These are phyloP conservation scores for Chrysemys picta DNA, from an alignment of 2,113 vertebrate genomes.

Conservation along the genomic window DNA sequence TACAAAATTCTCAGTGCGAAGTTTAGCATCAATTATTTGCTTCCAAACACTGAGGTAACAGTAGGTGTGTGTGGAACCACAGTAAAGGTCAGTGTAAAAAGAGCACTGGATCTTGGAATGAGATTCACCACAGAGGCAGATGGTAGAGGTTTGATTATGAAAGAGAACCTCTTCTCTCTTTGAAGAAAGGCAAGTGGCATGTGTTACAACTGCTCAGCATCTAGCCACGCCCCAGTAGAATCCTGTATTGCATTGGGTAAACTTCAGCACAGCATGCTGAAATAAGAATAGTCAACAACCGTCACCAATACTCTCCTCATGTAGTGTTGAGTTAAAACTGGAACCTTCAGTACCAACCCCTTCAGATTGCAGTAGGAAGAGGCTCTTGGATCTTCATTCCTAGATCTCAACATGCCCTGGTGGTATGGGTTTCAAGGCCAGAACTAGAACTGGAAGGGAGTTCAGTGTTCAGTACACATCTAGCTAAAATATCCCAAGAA, in stretches of 20 bases:
- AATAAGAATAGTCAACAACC: neutral
- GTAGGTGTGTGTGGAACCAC: neutral
- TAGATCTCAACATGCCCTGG: neutral
- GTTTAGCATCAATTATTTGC: neutral
- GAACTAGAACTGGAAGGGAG: neutral
- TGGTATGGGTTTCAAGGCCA: neutral
- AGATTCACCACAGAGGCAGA: neutral
- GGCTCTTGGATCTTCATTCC: neutral
- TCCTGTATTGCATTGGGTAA: neutral
- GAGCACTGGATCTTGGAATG: neutral
- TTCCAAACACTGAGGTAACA: neutral
- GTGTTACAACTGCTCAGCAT: rapidly evolving
- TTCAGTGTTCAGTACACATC: neutral
- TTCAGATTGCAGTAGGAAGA: neutral
- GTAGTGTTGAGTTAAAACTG: neutral
- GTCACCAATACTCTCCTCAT: neutral
- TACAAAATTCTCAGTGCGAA: neutral
- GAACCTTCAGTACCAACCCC: rapidly evolving
- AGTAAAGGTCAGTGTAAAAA: neutral
- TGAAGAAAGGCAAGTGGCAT: rapidly evolving
- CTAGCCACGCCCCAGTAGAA: neutral
- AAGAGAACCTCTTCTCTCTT: neutral
- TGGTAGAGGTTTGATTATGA: rapidly evolving
- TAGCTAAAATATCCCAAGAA: neutral
- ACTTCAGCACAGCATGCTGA: rapidly evolving